A percentile compares a stretch with the other conserved stretches of the same genome.
Conservation (phyloP, 1,140 invertebrate genomes). For the Psilanteris sp. region DNA sequence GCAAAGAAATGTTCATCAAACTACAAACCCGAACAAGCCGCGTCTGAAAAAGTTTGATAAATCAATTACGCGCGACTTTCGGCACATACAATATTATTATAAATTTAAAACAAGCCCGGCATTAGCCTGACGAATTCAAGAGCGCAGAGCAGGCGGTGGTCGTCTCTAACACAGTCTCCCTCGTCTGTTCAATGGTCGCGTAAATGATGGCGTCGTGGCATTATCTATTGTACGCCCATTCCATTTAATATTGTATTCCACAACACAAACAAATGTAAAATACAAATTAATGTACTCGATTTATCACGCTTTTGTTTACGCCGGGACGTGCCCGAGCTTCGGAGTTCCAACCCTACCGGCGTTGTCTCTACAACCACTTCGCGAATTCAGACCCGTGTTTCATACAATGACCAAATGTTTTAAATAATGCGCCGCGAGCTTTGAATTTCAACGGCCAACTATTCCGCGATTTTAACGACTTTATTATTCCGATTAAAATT, state of each 20-base stretch:
- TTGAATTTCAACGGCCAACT: conserved; percentile 7
- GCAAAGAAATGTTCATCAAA: no score
- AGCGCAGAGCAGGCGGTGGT: conserved; percentile 27
- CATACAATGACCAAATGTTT: conserved; percentile 38
- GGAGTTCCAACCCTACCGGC: conserved; percentile 56
- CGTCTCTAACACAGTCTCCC: conserved; percentile 66
- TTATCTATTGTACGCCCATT: conserved; percentile 80
- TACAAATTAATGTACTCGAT: conserved; percentile 80
- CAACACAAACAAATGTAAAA: conserved; percentile 80
- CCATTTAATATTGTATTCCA: conserved; percentile 80
- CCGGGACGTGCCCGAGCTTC: conserved; percentile 69
- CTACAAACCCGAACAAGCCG: no score
- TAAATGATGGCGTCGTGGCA: conserved; percentile 78
- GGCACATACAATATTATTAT: conserved; percentile 35
- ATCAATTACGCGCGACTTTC: conserved; percentile 17
- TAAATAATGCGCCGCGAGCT: conserved; percentile 11
- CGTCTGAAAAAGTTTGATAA: conserved; percentile 4
- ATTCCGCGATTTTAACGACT: no score
- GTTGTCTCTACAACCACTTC: conserved; percentile 68
- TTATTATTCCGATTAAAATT: no score
- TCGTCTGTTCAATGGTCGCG: conserved; percentile 68
- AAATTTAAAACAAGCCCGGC: conserved; percentile 24
- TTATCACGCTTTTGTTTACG: conserved; percentile 79
- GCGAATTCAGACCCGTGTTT: conserved; percentile 67
- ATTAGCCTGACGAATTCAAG: conserved; percentile 51